Evolutionary conservation across 53 echinoderm and acorn worm species (phyloP).

Genomic region (Luidia sarsii): DNA sequence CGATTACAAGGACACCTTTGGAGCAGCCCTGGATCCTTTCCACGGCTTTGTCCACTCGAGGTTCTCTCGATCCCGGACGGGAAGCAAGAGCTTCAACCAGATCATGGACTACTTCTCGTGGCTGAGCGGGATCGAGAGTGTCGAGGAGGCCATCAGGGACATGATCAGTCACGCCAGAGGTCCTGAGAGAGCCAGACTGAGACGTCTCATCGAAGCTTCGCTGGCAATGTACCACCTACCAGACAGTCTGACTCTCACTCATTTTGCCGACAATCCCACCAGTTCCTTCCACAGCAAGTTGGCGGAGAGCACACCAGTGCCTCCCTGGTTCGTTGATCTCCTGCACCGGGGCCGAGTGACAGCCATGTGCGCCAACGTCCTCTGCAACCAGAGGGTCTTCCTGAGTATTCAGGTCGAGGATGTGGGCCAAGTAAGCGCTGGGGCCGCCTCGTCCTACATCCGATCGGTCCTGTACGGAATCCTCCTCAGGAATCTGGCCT

Average conservation of each 20-base stretch:
- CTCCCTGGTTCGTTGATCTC: conserved; percentile 55
- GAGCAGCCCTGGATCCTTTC: conserved; percentile 37
- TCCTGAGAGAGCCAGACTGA: conserved; percentile 11
- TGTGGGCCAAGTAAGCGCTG: conserved; percentile 29
- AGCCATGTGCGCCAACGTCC: conserved; percentile 52
- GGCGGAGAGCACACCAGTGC: conserved; percentile 35
- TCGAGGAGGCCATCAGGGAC: conserved; percentile 51
- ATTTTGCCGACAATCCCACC: conserved; percentile 6
- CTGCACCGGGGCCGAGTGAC: conserved; percentile 49
- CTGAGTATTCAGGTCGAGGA: conserved; percentile 60
- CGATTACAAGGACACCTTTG: conserved; percentile 71
- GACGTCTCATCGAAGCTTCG: conserved; percentile 46
- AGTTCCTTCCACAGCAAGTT: conserved; percentile 5
- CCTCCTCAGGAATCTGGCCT: conserved; percentile 17
- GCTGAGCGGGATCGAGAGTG: conserved; percentile 40
- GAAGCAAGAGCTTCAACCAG: conserved; percentile 37
- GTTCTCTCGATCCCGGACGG: conserved; percentile 16
- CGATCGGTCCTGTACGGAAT: conserved; percentile 56
- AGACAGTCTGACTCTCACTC: conserved; percentile 14
- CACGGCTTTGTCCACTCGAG: conserved; percentile 22
- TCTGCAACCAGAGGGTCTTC: conserved; percentile 65
- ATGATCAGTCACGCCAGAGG: conserved; percentile 41
- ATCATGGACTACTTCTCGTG: conserved; percentile 32
- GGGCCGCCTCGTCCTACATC: conserved; percentile 34
- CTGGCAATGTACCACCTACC: conserved; percentile 57